phyloP scores from a whole-genome alignment of 2,113 vertebrate species.

The Oostethus manadensis region DNA sequence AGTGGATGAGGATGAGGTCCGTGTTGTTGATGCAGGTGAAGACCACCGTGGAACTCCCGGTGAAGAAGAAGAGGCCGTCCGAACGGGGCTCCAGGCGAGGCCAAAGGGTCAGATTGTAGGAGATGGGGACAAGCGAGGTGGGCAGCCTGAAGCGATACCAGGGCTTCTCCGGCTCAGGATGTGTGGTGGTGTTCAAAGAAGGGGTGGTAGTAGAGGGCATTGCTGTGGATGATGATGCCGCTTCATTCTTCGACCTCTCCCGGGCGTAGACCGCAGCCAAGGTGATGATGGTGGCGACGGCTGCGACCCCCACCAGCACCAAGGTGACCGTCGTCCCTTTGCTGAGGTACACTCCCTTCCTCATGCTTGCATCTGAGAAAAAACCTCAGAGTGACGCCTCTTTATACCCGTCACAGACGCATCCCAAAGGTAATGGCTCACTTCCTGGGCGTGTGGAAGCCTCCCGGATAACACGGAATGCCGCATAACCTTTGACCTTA shows the following conservation, averaged over 20 bases:
- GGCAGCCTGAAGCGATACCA: conserved; percentile 84
- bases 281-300: conserved; percentile 75
- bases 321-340: conserved; percentile 63
- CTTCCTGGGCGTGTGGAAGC: conserved; percentile 11
- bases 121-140: conserved; percentile 55
- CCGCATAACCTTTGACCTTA: conserved; percentile 22
- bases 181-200: neutral
- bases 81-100: conserved; percentile 59
- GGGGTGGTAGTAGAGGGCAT: accelerated
- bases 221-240: accelerated
- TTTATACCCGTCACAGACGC: conserved; percentile 17
- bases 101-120: conserved; percentile 75
- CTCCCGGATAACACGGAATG: conserved; percentile 21
- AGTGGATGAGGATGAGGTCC: conserved; percentile 83
- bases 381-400: conserved; percentile 8
- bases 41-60: conserved; percentile 71
- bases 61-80: conserved; percentile 71
- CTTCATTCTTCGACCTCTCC: conserved; percentile 71
- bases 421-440: conserved; percentile 38
- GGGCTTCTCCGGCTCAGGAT: neutral
- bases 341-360: conserved; percentile 82
- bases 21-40: conserved; percentile 76
- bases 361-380: conserved; percentile 69
- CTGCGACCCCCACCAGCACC: conserved; percentile 58
- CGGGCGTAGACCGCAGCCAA: conserved; percentile 75